Percentiles rank a stretch among this genome's conserved stretches.
These are phyloP conservation scores for Andrena bicolor DNA, from an alignment of 2,888 invertebrate genomes.

Conservation along the genomic window DNA sequence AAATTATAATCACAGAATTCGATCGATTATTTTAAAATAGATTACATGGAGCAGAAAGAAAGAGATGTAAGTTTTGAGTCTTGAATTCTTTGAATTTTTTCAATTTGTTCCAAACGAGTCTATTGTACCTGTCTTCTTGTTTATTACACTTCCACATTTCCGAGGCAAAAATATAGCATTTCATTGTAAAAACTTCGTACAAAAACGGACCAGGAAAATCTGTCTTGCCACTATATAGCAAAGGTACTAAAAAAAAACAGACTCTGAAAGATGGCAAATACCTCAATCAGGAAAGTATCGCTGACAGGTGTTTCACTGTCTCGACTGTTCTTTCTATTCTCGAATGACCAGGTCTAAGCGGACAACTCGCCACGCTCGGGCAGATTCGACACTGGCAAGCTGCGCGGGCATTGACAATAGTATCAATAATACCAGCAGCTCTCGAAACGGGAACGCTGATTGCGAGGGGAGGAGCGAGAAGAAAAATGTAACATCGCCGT, in stretches of 20 bases:
- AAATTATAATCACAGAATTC: not conserved
- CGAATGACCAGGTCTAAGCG: slow-evolving; percentile 21
- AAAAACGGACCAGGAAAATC: not conserved
- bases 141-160: too few relatives aligned
- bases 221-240: not conserved
- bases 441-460: slow-evolving; percentile 43
- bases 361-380: slow-evolving; percentile 42
- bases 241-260: not conserved
- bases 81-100: too few relatives aligned
- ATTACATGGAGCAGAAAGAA: too few relatives aligned
- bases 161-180: too few relatives aligned
- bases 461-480: not conserved
- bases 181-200: too few relatives aligned
- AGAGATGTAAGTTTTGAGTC: too few relatives aligned
- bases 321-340: slow-evolving; percentile 21
- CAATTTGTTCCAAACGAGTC: too few relatives aligned
- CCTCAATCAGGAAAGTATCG: not conserved
- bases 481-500: slow-evolving; percentile 25
- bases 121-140: too few relatives aligned
- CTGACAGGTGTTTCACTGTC: slow-evolving; percentile 7
- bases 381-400: slow-evolving; percentile 31
- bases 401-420: slow-evolving; percentile 18
- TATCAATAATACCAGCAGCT: not conserved
- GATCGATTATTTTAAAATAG: too few relatives aligned
- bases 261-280: not conserved